Evolutionary conservation across 2,113 vertebrate species (phyloP).

Genomic region (Montifringilla adamsi): DNA sequence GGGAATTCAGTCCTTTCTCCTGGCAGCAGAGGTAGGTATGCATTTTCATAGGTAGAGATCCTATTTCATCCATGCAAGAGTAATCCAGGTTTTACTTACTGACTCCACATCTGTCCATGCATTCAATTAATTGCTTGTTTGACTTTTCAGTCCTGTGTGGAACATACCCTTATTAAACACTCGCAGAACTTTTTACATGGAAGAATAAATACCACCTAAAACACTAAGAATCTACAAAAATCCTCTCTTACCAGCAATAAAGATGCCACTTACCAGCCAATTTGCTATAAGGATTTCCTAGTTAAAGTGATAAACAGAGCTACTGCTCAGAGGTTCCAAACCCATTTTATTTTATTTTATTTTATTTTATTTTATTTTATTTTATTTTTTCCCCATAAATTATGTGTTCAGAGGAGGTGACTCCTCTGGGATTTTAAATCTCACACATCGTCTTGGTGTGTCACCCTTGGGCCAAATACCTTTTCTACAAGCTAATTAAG

Average conservation of each 20-base stretch:
- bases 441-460: neutral
- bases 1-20: neutral
- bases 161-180: fast-evolving
- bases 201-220: neutral
- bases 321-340: neutral
- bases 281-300: neutral
- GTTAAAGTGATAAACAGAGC: neutral
- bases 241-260: neutral
- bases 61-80: neutral
- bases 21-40: neutral
- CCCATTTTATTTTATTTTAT: neutral
- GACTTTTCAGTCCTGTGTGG: neutral
- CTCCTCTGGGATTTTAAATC: neutral
- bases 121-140: neutral
- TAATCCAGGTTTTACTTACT: neutral
- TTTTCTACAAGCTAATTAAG: neutral
- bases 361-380: neutral
- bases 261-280: neutral
- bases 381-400: neutral
- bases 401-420: neutral
- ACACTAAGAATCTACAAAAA: neutral
- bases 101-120: neutral
- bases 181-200: neutral
- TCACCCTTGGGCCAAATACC: neutral
- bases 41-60: neutral